These are phyloP conservation scores for Lamellibrachia columna DNA, from an alignment of 2,888 invertebrate species.

Conservation along the genomic window DNA sequence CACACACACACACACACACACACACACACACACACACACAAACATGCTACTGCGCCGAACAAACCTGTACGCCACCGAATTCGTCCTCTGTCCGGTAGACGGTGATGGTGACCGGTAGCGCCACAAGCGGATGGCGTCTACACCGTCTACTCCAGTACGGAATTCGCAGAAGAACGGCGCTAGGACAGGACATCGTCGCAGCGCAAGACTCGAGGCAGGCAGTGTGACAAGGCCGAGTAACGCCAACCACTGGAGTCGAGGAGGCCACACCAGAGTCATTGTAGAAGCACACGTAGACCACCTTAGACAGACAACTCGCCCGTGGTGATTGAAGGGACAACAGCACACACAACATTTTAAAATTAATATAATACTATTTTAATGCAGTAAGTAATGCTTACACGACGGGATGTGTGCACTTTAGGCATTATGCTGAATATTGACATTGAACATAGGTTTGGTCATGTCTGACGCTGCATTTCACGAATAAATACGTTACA, in stretches of 20 bases:
- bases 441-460: too few species aligned
- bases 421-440: too few species aligned
- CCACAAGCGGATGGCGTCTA: neutral
- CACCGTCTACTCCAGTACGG: neutral
- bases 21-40: neutral
- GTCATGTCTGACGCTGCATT: too few species aligned
- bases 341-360: too few species aligned
- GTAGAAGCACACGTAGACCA: neutral
- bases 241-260: neutral
- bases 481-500: too few species aligned
- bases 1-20: too few species aligned
- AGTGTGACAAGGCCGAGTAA: neutral
- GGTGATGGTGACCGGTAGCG: neutral
- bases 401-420: too few species aligned
- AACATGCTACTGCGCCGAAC: neutral
- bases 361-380: too few species aligned
- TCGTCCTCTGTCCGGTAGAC: neutral
- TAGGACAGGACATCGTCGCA: neutral
- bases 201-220: neutral
- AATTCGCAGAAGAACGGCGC: constrained; percentile 16
- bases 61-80: neutral
- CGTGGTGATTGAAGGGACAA: too few species aligned
- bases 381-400: too few species aligned
- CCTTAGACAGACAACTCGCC: too few species aligned
- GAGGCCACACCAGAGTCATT: neutral